Base-by-base conservation (phyloP, 2,113 vertebrate genomes). In the Peromyscus maniculatus region DNA sequence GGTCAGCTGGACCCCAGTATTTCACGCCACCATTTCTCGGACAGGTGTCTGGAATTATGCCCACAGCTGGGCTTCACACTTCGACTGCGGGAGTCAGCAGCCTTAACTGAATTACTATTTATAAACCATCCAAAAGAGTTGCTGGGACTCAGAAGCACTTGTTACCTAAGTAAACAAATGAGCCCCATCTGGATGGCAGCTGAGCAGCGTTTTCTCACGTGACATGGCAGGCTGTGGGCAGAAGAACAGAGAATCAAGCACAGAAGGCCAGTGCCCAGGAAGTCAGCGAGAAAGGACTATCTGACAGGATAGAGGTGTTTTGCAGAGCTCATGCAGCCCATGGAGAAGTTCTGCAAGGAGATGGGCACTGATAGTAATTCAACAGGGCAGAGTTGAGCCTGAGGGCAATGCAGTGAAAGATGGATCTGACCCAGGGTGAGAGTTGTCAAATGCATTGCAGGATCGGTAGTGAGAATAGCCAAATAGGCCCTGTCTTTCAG, bases 261-360 rank as follows among this genome's bases (percentile, higher is more conserved):
- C 15, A 49, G 64, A 69, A 10, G 4, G 6, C 36, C 6, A 46
- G 57, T 7, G 49, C 28, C 26, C 16, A 39, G 62, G 26, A 75
- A 36, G 24, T 26, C 2, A 0, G 1, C 2, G 19, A 66, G 80
- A 89, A 75, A 59, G 31, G 66, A 22, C 66, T 39, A 28, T 1
- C 5, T 13, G 33, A 24, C 28, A 13, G 55, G 1, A 0, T 39
- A 86, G 84, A 72, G 72, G 39, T 16, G 36, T 4, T 57, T 1
- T 5, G 39, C 1, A 15, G 75, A 21, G 6, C 69, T 4, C 1
- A 0, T 3, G 24, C 17, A 46, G 43, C 24, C 1, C 0, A 16
- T 19, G 7, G 31, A 19, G 4, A 3, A 6, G 39, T 55, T 59
- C 43, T 39, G 82, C 15, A 66, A 59, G 78, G 6, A 92, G 19